Evolutionary conservation across 2,888 invertebrate species (phyloP), one percentile per base, ranked within the genome.

Genomic region (Dicranocentrus wangi): DNA sequence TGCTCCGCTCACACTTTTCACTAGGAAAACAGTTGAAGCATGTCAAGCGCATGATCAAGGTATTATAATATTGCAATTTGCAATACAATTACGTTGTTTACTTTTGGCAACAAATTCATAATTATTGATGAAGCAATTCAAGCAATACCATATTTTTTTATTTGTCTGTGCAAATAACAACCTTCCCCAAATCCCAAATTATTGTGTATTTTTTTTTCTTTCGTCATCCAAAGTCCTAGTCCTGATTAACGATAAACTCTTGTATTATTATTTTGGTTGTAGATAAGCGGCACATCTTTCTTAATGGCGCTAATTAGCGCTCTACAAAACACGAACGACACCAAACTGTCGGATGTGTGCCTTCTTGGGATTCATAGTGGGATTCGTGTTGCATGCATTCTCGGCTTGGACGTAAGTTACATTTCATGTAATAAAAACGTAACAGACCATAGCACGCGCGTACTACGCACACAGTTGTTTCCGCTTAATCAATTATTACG

Each of bases 301-400:
- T 27, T 84, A 43, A 75, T 42, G 21, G 80, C 82, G 1, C 71
- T 84, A 47, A 77, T 83, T 63, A 80, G 55, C 25, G 79, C 76
- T 42, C 72, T 84, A 17, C 81, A 81, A 75, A 70, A 66, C 58
- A 81, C 77, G 10, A 75, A 83, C 32, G 80, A 80, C 61, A 73
- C 81, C 15, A 70, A 70, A 60, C 60, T 82, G 2, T 77, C 83
- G 17, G 83, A 83, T 47, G 55, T 81, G 55, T 83, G 84, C 58
- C 77, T 84, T 43, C 73, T 77, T 39, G 84, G 83, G 39, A 79
- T 84, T 51, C 82, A 81, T 21, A 66, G 63, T 53, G 80, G 76
- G 27, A 83, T 84, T 68, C 79, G 68, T 32, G 70, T 83, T 17
- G 80, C 82, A 15, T 83, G 83, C 23, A 80, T 81, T 58, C 66